These are phyloP conservation scores for Caerostris extrusa DNA, from an alignment of 1,140 invertebrate genomes.

Conservation along the genomic window DNA sequence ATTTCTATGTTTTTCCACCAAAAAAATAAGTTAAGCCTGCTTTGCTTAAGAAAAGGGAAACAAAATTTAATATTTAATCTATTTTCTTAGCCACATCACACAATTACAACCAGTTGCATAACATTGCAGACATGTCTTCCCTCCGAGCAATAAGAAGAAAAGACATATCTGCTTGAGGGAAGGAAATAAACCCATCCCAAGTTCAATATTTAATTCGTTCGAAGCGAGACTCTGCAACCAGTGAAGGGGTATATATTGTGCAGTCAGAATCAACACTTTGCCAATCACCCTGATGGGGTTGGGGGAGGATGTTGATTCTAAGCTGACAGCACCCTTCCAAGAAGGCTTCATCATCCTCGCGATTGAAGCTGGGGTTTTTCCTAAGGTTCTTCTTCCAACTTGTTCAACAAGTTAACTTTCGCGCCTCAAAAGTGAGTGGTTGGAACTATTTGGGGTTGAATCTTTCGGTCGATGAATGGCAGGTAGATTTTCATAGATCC, in stretches of 20 bases:
- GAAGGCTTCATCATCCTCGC: background rate
- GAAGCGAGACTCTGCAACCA: no score
- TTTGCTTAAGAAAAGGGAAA: no score
- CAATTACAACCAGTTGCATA: no score
- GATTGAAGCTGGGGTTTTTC: conserved; percentile 27
- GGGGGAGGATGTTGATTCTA: conserved; percentile 32
- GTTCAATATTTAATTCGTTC: conserved; percentile 57
- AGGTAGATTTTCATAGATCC: no score
- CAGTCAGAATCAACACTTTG: conserved; percentile 10
- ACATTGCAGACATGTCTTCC: background rate
- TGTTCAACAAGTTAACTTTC: no score
- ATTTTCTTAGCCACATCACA: no score
- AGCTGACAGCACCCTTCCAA: background rate
- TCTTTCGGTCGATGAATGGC: no score
- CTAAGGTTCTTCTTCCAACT: background rate
- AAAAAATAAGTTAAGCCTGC: no score
- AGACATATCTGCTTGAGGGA: background rate
- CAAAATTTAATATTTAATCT: no score
- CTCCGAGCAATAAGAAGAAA: background rate
- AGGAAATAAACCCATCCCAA: background rate
- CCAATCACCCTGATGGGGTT: conserved; percentile 11
- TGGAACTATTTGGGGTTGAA: no score
- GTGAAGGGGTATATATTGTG: conserved; percentile 14
- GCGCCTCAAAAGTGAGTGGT: no score
- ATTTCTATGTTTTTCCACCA: no score